Percentiles rank a stretch among this genome's conserved stretches.
phyloP scores from a whole-genome alignment of 2,797 vertebrate genomes.

The Acrossocheilus fasciatus region DNA sequence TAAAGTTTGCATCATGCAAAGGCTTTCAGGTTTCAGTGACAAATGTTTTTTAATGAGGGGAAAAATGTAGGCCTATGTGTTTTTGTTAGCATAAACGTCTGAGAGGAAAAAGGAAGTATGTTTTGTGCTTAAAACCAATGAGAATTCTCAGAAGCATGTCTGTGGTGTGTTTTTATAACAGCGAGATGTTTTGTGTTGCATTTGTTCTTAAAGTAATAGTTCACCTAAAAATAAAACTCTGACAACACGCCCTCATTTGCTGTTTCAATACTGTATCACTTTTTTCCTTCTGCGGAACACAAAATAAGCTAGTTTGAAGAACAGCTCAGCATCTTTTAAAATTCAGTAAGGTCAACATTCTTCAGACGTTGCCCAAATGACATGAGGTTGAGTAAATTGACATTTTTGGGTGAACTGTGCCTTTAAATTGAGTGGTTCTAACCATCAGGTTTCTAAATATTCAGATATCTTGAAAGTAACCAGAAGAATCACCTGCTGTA shows the following conservation, averaged over 20 bases:
- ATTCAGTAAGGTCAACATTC: not conserved
- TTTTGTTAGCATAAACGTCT: not conserved
- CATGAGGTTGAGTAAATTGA: not conserved
- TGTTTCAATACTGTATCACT: not conserved
- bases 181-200: not conserved
- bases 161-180: not conserved
- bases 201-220: not conserved
- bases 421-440: not conserved
- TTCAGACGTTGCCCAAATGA: not conserved
- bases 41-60: not conserved
- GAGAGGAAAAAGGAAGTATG: not conserved
- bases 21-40: not conserved
- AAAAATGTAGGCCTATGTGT: no score
- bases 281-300: not conserved
- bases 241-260: not conserved
- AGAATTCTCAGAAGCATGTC: not conserved
- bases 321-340: not conserved
- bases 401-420: not conserved
- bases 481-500: not conserved
- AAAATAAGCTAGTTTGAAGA: not conserved
- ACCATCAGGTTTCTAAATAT: not conserved
- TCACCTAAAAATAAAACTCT: slow-evolving; percentile 5
- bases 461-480: slow-evolving; percentile 11
- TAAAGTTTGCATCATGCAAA: not conserved
- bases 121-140: not conserved